Evolutionary conservation across 2,888 invertebrate species (phyloP).

Genomic region (Actias luna): DNA sequence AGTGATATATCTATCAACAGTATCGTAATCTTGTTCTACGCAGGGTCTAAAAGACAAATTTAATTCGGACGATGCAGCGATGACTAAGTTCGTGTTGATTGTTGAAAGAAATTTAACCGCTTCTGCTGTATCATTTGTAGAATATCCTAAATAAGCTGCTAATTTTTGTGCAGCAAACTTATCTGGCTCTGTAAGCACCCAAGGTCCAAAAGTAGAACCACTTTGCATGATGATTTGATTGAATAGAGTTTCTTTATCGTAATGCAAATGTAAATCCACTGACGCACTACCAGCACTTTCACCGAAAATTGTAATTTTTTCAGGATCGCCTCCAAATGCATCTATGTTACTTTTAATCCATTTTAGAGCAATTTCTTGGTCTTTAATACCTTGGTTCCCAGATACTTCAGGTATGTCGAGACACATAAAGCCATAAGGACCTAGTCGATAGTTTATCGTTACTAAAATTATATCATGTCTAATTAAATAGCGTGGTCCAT

Average conservation of each 20-base stretch:
- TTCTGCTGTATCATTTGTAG: slow-evolving; percentile 35
- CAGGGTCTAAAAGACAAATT: slow-evolving; percentile 38
- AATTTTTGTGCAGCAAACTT: slow-evolving; percentile 38
- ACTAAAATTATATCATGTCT: slow-evolving; percentile 53
- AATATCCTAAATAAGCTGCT: slow-evolving; percentile 42
- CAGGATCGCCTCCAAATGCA: slow-evolving; percentile 54
- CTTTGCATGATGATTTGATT: slow-evolving; percentile 54
- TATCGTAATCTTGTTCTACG: slow-evolving; percentile 44
- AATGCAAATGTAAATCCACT: slow-evolving; percentile 48
- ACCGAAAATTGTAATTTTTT: slow-evolving; percentile 53
- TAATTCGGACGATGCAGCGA: slow-evolving; percentile 38
- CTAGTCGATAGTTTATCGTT: slow-evolving; percentile 56
- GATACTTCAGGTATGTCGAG: slow-evolving; percentile 46
- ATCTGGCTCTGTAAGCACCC: slow-evolving; percentile 35
- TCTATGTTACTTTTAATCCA: slow-evolving; percentile 59
- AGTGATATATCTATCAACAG: slow-evolving; percentile 38
- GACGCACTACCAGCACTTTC: slow-evolving; percentile 54
- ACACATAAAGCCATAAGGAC: slow-evolving; percentile 62
- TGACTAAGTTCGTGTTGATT: slow-evolving; percentile 38
- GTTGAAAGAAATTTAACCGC: slow-evolving; percentile 47
- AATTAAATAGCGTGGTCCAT: slow-evolving; percentile 50
- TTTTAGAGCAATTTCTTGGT: slow-evolving; percentile 50
- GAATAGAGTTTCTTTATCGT: slow-evolving; percentile 45
- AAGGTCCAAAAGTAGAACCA: slow-evolving; percentile 37
- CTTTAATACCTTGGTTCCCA: slow-evolving; percentile 62